Evolutionary conservation across 2,888 invertebrate species (phyloP).

Genomic region (Cybosia mesomella): DNA sequence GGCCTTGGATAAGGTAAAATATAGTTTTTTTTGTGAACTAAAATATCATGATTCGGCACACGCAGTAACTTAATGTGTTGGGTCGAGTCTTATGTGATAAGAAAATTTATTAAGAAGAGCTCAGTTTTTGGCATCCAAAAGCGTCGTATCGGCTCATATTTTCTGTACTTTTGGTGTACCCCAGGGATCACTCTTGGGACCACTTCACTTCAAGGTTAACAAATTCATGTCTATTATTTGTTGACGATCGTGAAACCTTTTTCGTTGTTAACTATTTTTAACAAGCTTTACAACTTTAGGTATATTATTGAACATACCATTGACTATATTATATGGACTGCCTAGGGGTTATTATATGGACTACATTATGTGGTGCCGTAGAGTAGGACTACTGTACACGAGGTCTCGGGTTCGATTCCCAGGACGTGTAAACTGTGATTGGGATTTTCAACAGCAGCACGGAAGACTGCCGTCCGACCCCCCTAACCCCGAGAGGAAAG

Average conservation of each 20-base stretch:
- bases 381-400: too few species aligned
- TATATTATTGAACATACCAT: background rate
- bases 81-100: slow-evolving; percentile 2
- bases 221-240: background rate
- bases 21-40: background rate
- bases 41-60: background rate
- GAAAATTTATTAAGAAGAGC: slow-evolving; percentile 2
- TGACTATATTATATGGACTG: too few species aligned
- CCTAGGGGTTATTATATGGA: too few species aligned
- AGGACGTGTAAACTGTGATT: too few species aligned
- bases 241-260: background rate
- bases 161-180: slow-evolving; percentile 3
- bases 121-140: background rate
- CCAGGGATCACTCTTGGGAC: background rate
- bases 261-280: background rate
- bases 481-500: too few species aligned
- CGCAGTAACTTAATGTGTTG: background rate
- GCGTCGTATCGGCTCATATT: slow-evolving; percentile 2
- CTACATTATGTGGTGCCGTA: too few species aligned
- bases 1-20: background rate
- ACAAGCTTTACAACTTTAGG: background rate
- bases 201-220: slow-evolving; percentile 2
- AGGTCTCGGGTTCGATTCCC: too few species aligned
- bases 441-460: too few species aligned
- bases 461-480: too few species aligned